Percentiles rank a stretch among this genome's conserved stretches.
Conservation (phyloP, 2,113 vertebrate species). For the Ptychochromis oligacanthus region DNA sequence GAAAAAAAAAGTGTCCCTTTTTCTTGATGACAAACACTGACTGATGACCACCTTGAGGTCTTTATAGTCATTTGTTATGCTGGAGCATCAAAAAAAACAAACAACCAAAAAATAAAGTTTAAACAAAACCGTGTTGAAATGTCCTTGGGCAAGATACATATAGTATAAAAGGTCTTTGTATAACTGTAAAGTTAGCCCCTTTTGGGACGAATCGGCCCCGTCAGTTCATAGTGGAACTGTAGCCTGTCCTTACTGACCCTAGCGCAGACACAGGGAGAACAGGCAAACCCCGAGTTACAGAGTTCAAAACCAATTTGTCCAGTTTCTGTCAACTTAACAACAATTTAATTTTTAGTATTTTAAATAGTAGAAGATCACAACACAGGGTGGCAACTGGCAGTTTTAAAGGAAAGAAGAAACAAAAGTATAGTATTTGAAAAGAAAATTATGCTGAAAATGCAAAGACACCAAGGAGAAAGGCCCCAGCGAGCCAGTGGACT, state of each 20-base stretch:
- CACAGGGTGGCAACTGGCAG: not conserved
- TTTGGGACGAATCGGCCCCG: too few relatives aligned
- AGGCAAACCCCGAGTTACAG: fast-evolving
- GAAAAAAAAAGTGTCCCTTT: not conserved
- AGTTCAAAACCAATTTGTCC: not conserved
- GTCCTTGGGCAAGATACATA: not conserved
- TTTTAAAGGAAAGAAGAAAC: not conserved
- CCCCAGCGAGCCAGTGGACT: too few relatives aligned
- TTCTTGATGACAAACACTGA: not conserved
- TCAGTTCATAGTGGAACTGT: not conserved
- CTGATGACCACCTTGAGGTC: not conserved
- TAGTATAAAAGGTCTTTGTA: not conserved
- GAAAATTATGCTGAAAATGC: not conserved
- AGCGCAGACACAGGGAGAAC: too few relatives aligned
- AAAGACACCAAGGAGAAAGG: too few relatives aligned
- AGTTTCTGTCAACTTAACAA: not conserved
- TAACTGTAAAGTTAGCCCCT: not conserved
- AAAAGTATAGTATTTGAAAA: not conserved
- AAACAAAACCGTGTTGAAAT: not conserved
- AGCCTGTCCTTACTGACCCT: too few relatives aligned
- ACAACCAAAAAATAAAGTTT: too few relatives aligned
- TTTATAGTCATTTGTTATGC: not conserved
- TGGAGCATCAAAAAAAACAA: not conserved
- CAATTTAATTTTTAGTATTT: not conserved
- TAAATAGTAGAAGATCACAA: not conserved